These are phyloP conservation scores for Silvanus unidentatus DNA, from an alignment of 2,888 invertebrate genomes.

Conservation along the genomic window DNA sequence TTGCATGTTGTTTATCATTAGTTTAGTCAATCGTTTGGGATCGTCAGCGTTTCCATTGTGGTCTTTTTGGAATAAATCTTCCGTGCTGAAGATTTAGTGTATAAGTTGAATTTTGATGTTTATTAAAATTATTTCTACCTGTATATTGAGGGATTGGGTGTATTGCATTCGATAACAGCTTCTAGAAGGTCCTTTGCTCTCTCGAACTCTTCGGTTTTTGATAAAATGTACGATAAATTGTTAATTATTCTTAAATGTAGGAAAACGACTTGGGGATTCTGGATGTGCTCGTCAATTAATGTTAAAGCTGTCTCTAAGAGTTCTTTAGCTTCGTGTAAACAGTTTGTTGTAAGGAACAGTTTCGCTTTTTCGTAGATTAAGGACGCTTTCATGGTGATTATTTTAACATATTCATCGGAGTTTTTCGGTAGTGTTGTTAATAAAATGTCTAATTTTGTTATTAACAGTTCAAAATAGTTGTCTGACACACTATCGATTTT, in stretches of 20 bases:
- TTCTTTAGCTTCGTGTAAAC: slow-evolving; percentile 26
- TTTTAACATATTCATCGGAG: slow-evolving; percentile 26
- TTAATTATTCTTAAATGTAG: slow-evolving; percentile 54
- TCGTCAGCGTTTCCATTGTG: slow-evolving; percentile 25
- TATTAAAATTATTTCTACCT: slow-evolving; percentile 21
- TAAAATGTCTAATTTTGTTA: slow-evolving; percentile 21
- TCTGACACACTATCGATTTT: too few species aligned
- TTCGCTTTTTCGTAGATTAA: slow-evolving; percentile 42
- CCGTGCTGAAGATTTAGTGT: slow-evolving; percentile 42
- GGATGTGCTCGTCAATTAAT: slow-evolving; percentile 27
- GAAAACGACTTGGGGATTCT: slow-evolving; percentile 41
- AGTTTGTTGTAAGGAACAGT: slow-evolving; percentile 31
- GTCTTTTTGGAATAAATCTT: slow-evolving; percentile 53
- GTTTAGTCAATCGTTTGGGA: slow-evolving; percentile 51
- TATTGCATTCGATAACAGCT: slow-evolving; percentile 40
- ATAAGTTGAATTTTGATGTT: neutral
- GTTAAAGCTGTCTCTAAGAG: slow-evolving; percentile 33
- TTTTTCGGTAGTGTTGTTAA: slow-evolving; percentile 17
- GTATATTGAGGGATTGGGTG: slow-evolving; percentile 28
- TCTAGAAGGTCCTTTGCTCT: slow-evolving; percentile 50
- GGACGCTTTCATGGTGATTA: slow-evolving; percentile 39
- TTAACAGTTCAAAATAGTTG: too few species aligned
- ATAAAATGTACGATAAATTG: slow-evolving; percentile 53
- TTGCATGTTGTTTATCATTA: slow-evolving; percentile 57
- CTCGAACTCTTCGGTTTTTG: slow-evolving; percentile 50